These are phyloP conservation scores for Drosophila pruinosa DNA, from an alignment of 1,140 invertebrate species.

Conservation along the genomic window DNA sequence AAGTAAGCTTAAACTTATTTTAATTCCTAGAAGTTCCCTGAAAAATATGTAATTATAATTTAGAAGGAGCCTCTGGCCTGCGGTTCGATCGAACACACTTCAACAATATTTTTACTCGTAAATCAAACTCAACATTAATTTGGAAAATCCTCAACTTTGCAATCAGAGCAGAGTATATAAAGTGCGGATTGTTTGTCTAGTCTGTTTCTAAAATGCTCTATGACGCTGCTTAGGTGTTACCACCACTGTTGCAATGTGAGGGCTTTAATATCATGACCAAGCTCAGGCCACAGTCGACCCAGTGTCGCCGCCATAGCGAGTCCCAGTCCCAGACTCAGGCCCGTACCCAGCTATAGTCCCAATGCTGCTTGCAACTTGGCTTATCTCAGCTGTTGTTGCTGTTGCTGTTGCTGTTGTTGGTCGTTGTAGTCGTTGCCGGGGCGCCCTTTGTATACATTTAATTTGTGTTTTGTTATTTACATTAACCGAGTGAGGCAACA, in stretches of 20 bases:
- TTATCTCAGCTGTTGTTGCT: slow-evolving; percentile 71
- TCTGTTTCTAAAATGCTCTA: slow-evolving; percentile 33
- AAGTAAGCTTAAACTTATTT: no score
- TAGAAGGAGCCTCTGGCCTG: no score
- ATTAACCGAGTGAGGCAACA: slow-evolving; percentile 69
- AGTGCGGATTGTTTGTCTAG: background rate
- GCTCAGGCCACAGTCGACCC: slow-evolving; percentile 60
- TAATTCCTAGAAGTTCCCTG: no score
- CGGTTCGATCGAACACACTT: no score
- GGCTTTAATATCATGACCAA: slow-evolving; percentile 67
- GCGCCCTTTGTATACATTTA: slow-evolving; percentile 78
- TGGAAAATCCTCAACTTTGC: background rate
- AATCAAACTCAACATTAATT: background rate
- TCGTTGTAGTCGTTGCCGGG: slow-evolving; percentile 21
- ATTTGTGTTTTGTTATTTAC: slow-evolving; percentile 82
- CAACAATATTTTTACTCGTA: no score
- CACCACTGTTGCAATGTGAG: slow-evolving; percentile 48
- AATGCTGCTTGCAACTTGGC: slow-evolving; percentile 43
- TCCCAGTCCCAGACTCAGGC: slow-evolving; percentile 9
- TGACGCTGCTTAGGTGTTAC: slow-evolving; percentile 58
- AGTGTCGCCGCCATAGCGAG: slow-evolving; percentile 52
- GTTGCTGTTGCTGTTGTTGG: slow-evolving; percentile 30
- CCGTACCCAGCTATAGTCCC: background rate
- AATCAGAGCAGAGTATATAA: background rate
- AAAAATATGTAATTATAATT: no score